Conservation (phyloP, 2,113 vertebrate genomes). For the Neolamprologus longior region DNA sequence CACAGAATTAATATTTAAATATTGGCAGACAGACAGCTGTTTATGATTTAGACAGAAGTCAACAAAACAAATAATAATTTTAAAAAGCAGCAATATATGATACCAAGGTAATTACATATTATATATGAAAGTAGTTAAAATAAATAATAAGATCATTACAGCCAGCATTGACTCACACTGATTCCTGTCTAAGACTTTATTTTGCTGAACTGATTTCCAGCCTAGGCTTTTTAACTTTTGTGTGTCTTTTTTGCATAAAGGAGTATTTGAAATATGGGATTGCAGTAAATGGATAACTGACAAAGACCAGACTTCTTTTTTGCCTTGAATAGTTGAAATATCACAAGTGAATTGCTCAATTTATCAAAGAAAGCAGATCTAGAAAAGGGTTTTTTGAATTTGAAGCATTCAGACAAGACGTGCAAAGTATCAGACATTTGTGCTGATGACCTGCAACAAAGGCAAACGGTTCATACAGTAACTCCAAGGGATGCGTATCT, state of each 20-base stretch:
- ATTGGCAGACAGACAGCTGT: neutral
- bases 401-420: neutral
- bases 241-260: neutral
- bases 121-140: neutral
- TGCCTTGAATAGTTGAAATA: neutral
- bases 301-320: neutral
- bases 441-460: neutral
- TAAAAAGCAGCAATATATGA: neutral
- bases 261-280: neutral
- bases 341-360: neutral
- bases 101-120: neutral
- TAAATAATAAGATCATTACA: neutral
- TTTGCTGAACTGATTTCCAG: neutral
- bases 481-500: neutral
- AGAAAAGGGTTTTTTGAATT: neutral
- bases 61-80: neutral
- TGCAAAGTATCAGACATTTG: neutral
- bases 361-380: neutral
- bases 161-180: neutral
- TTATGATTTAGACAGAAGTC: neutral
- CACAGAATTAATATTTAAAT: neutral
- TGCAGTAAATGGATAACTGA: neutral
- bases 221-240: neutral
- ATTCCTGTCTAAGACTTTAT: neutral
- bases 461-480: neutral